Evolutionary conservation across 2,888 invertebrate species (phyloP).

Genomic region (Blastobasis adustella): DNA sequence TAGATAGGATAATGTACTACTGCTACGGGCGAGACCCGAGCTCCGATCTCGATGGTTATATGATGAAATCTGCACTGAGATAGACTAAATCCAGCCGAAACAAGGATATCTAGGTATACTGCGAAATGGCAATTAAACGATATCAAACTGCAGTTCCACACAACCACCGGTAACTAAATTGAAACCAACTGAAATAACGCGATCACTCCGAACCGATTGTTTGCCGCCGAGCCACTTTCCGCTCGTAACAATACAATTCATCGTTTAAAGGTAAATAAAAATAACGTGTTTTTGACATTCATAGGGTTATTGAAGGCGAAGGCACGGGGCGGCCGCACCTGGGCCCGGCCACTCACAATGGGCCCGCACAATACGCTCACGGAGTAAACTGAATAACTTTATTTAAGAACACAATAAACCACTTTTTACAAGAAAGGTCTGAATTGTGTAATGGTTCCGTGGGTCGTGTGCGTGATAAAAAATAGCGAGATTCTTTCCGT

Average conservation of each 20-base stretch:
- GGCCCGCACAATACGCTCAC: constrained; percentile 52
- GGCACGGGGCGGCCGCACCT: constrained; percentile 53
- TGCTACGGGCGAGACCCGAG: no score
- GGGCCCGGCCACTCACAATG: constrained; percentile 46
- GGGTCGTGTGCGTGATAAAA: constrained; percentile 37
- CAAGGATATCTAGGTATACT: no score
- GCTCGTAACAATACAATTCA: constrained; percentile 39
- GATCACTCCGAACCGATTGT: constrained; percentile 9
- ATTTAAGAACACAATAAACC: constrained; percentile 72
- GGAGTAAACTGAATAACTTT: constrained; percentile 69
- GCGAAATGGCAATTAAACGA: no score
- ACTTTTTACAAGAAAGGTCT: constrained; percentile 62
- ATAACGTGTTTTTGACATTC: constrained; percentile 66
- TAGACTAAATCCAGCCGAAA: no score
- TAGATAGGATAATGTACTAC: no score
- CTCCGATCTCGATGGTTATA: no score
- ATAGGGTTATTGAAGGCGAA: constrained; percentile 58
- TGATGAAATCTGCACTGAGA: no score
- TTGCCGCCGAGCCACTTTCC: constrained; percentile 31
- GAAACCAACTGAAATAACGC: neutral
- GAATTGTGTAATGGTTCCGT: constrained; percentile 45
- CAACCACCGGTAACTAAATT: no score
- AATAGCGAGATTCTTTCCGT: constrained; percentile 23
- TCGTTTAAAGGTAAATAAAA: constrained; percentile 51
- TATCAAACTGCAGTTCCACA: no score